Evolutionary conservation across 1,140 invertebrate genomes (phyloP).

Genomic region (Euura saliciscinereae): DNA sequence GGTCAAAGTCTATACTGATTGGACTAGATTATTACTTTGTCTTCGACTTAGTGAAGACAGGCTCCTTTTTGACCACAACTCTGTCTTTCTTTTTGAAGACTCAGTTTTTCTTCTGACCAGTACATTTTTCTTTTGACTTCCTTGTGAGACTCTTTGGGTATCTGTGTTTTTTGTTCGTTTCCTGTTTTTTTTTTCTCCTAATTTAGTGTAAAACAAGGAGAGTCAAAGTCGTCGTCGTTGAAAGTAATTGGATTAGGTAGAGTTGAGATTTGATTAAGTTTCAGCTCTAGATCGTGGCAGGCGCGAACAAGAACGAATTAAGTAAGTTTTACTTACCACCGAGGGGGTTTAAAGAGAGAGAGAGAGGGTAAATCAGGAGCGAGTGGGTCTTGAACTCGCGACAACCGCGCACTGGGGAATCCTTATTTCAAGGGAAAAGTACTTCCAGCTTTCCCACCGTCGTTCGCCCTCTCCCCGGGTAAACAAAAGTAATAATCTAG

Average conservation of each 20-base stretch:
- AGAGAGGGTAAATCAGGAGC: background rate
- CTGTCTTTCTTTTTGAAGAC: no score
- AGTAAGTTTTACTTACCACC: conserved; percentile 40
- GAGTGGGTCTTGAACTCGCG: conserved; percentile 9
- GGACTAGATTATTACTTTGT: no score
- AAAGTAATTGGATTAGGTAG: conserved; percentile 24
- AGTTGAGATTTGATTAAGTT: conserved; percentile 46
- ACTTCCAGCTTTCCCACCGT: no score
- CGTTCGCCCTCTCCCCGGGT: no score
- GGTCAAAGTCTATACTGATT: no score
- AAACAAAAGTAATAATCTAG: no score
- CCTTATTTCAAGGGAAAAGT: conserved; percentile 10
- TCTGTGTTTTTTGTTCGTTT: background rate
- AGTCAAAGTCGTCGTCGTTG: background rate
- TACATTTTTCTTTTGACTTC: no score
- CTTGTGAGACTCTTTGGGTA: background rate
- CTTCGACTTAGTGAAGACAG: no score
- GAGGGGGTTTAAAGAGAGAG: conserved; percentile 24
- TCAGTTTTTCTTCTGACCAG: no score
- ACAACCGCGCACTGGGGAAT: conserved; percentile 33
- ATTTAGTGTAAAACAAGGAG: background rate
- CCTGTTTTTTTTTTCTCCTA: background rate
- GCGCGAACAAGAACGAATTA: conserved; percentile 41
- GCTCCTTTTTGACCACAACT: no score
- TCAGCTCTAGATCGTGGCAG: conserved; percentile 35